Conservation (phyloP, 2,797 vertebrate genomes). For the Silurus lanzhouensis region DNA sequence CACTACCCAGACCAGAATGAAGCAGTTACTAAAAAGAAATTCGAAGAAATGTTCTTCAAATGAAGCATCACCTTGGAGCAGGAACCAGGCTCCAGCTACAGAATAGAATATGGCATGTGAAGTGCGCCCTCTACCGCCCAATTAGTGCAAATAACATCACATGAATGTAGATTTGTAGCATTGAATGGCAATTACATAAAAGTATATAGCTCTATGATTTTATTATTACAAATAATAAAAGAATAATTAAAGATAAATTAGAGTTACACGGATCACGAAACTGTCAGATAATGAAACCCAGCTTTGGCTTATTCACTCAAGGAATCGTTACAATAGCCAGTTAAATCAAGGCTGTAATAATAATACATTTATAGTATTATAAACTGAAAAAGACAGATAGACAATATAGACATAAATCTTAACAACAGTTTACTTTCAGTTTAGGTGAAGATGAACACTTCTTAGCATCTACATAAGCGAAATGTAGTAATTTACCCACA, state of each 20-base stretch:
- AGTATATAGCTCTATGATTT: background rate
- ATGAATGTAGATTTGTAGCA: background rate
- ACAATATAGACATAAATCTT: too few relatives aligned
- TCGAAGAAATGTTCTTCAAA: background rate
- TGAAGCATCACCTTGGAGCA: background rate
- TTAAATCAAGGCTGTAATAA: background rate
- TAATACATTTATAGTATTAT: too few relatives aligned
- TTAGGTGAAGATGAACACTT: background rate
- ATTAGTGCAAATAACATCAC: background rate
- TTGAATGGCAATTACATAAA: background rate
- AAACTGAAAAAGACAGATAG: background rate
- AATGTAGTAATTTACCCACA: background rate
- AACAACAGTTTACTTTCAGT: background rate
- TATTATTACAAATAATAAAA: background rate
- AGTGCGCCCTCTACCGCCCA: slow-evolving; percentile 39
- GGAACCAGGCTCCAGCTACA: background rate
- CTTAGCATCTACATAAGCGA: background rate
- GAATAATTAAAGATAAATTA: background rate
- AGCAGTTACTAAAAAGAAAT: background rate
- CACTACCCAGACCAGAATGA: background rate
- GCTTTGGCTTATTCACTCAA: background rate
- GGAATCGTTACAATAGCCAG: too few relatives aligned
- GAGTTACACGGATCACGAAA: background rate
- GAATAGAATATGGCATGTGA: background rate
- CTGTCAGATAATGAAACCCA: background rate